Percentiles rank a stretch among this genome's conserved stretches.
Conservation (phyloP, 2,797 vertebrate genomes). For the Pseudochromis fuscus region DNA sequence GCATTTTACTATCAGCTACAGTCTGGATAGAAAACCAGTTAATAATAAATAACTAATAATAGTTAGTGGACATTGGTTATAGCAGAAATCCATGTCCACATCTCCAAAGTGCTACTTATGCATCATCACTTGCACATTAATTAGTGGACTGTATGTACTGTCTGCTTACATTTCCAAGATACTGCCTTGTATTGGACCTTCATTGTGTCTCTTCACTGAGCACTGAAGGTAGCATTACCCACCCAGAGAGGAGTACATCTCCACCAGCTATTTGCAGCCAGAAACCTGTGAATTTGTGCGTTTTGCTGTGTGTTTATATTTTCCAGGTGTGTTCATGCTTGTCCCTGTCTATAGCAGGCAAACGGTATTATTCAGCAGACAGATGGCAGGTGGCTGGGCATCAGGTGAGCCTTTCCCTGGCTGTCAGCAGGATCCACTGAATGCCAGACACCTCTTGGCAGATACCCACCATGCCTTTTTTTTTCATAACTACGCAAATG, state of each 20-base stretch:
- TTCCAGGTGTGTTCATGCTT: slow-evolving; percentile 45
- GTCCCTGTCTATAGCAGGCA: slow-evolving; percentile 38
- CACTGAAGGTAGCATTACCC: slow-evolving; percentile 21
- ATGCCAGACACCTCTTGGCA: slow-evolving; percentile 52
- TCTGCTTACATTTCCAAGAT: no score
- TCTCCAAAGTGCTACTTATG: no score
- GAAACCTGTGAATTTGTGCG: slow-evolving; percentile 4
- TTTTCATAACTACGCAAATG: slow-evolving; percentile 3
- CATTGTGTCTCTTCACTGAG: slow-evolving; percentile 10
- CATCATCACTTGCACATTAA: no score
- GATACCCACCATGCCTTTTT: slow-evolving; percentile 3
- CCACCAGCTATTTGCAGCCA: slow-evolving; percentile 19
- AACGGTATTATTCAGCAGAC: slow-evolving; percentile 61
- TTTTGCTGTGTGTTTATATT: slow-evolving; percentile 45
- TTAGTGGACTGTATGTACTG: no score
- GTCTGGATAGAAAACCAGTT: background rate
- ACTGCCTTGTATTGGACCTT: slow-evolving; percentile 14
- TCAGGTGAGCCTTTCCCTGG: slow-evolving; percentile 70
- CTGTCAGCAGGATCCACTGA: slow-evolving; percentile 48
- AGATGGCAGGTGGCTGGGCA: slow-evolving; percentile 73
- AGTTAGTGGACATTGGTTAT: no score
- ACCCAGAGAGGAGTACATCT: slow-evolving; percentile 8
- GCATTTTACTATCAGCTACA: background rate
- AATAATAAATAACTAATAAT: no score
- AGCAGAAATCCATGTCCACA: no score